Evolutionary conservation across 1,140 invertebrate species (phyloP).

Genomic region (Drosophila malerkotliana): DNA sequence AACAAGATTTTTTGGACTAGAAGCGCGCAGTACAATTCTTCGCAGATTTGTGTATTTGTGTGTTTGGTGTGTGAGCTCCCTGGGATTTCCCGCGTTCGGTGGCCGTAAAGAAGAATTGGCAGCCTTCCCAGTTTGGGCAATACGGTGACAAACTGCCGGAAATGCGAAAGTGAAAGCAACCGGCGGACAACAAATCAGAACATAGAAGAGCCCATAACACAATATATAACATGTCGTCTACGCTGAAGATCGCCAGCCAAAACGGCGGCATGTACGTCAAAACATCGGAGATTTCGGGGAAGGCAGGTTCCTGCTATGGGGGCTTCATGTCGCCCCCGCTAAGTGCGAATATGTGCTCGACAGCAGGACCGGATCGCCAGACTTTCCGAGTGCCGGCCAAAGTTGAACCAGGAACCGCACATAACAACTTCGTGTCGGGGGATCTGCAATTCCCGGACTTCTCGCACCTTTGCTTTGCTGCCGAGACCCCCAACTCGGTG

Average conservation of each 20-base stretch:
- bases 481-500: constrained; percentile 79
- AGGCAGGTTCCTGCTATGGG: constrained; percentile 51
- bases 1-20: constrained; percentile 29
- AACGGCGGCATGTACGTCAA: constrained; percentile 48
- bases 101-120: constrained; percentile 61
- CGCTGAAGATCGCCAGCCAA: constrained; percentile 65
- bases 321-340: constrained; percentile 73
- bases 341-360: constrained; percentile 51
- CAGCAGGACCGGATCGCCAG: constrained; percentile 1
- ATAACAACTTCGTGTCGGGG: constrained; percentile 40
- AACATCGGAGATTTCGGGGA: constrained; percentile 28
- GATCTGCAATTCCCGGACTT: constrained; percentile 76
- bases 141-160: constrained; percentile 59
- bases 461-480: constrained; percentile 67
- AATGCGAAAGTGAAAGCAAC: constrained; percentile 64
- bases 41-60: background rate
- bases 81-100: constrained; percentile 79
- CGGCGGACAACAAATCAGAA: constrained; percentile 28
- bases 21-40: constrained; percentile 14
- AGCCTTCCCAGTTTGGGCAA: constrained; percentile 57
- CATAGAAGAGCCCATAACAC: constrained; percentile 20
- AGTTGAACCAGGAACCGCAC: constrained; percentile 7
- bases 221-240: constrained; percentile 54
- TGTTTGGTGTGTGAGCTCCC: constrained; percentile 17
- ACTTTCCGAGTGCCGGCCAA: constrained; percentile 46